phyloP scores from a whole-genome alignment of 1,140 invertebrate genomes.

The Cylas formicarius region DNA sequence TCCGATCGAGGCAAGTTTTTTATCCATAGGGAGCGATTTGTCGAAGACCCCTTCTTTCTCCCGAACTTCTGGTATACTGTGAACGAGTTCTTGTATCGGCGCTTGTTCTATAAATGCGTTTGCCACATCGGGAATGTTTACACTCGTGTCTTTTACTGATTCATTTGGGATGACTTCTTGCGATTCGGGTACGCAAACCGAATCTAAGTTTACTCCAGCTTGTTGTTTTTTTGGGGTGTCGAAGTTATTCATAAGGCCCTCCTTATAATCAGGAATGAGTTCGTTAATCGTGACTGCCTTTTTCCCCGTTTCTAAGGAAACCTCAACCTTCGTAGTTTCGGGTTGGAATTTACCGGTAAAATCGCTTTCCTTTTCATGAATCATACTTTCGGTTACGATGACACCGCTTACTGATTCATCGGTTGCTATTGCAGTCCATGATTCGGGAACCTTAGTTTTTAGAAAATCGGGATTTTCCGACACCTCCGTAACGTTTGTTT shows the following conservation, averaged over 20 bases:
- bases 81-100: slow-evolving; percentile 32
- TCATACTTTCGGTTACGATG: slow-evolving; percentile 34
- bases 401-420: slow-evolving; percentile 29
- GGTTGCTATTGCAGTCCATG: slow-evolving; percentile 22
- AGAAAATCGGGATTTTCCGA: slow-evolving; percentile 21
- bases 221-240: slow-evolving; percentile 28
- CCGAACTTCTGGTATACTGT: slow-evolving; percentile 30
- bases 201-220: slow-evolving; percentile 30
- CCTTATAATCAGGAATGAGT: slow-evolving; percentile 38
- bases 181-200: slow-evolving; percentile 36
- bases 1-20: slow-evolving; percentile 32
- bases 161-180: slow-evolving; percentile 30
- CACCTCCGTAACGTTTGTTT: slow-evolving; percentile 18
- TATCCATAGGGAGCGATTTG: slow-evolving; percentile 16
- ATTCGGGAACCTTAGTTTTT: slow-evolving; percentile 11
- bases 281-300: slow-evolving; percentile 35
- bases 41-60: slow-evolving; percentile 39
- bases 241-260: slow-evolving; percentile 31
- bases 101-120: slow-evolving; percentile 30
- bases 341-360: slow-evolving; percentile 40
- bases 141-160: slow-evolving; percentile 21
- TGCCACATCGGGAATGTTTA: slow-evolving; percentile 22
- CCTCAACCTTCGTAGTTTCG: slow-evolving; percentile 37
- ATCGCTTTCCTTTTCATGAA: slow-evolving; percentile 37
- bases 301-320: slow-evolving; percentile 44